Conservation (phyloP, 2,113 vertebrate genomes). For the Tenrec ecaudatus region DNA sequence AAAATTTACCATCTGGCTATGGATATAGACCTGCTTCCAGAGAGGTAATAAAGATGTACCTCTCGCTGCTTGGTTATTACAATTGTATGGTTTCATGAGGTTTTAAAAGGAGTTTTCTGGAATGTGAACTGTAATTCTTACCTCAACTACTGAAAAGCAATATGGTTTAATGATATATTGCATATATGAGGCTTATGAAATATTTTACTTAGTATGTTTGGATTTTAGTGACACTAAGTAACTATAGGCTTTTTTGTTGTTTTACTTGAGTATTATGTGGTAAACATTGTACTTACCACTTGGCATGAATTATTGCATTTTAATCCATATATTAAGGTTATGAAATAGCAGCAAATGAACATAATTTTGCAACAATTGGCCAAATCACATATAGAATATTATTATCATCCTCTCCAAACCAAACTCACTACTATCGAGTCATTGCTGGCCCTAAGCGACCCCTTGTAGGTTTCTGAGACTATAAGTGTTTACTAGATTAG, state of each 20-base stretch:
- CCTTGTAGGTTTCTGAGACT: too few species aligned
- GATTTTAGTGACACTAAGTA: slow-evolving; percentile 34
- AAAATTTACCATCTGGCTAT: slow-evolving; percentile 94
- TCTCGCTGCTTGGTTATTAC: neutral
- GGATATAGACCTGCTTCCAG: slow-evolving; percentile 94
- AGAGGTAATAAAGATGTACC: slow-evolving; percentile 86
- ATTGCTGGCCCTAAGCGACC: too few species aligned
- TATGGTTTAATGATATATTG: neutral
- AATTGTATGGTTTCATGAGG: neutral
- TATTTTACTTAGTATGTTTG: slow-evolving; percentile 37
- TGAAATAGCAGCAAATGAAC: neutral
- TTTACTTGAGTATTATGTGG: neutral
- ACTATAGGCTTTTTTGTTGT: neutral
- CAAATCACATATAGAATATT: neutral
- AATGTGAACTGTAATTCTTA: slow-evolving; percentile 1
- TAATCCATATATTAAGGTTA: neutral
- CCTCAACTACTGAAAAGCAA: neutral
- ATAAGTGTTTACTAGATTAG: too few species aligned
- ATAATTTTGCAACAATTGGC: neutral
- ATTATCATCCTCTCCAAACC: too few species aligned
- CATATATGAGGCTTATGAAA: neutral
- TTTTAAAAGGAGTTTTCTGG: neutral
- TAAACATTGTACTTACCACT: neutral
- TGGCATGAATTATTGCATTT: neutral
- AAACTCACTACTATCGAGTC: too few species aligned